Evolutionary conservation across 53 echinoderm and acorn worm genomes (phyloP).

Genomic region (Paracentrotus lividus): DNA sequence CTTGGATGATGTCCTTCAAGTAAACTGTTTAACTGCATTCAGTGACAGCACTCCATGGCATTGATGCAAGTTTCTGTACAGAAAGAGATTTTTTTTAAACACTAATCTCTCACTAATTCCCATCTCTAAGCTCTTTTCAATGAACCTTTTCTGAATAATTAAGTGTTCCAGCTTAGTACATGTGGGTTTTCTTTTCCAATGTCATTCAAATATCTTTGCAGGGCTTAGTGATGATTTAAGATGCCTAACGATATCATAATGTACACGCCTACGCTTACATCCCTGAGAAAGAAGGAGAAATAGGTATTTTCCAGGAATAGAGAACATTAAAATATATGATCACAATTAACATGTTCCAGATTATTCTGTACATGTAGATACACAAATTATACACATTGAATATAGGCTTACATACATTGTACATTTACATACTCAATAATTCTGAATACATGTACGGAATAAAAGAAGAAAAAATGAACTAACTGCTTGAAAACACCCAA

Average conservation of each 20-base stretch:
- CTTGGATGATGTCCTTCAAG: not conserved
- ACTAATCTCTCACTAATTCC: not conserved
- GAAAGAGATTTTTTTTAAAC: not conserved
- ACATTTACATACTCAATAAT: not conserved
- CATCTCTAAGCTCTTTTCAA: not conserved
- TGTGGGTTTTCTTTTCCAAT: not conserved
- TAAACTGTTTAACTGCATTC: not conserved
- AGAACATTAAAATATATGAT: not conserved
- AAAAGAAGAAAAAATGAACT: too few relatives aligned
- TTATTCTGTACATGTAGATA: too few relatives aligned
- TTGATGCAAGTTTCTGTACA: not conserved
- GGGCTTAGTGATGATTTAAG: not conserved
- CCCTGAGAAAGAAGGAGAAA: not conserved
- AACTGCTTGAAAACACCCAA: too few relatives aligned
- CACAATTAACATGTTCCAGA: not conserved
- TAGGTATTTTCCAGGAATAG: not conserved
- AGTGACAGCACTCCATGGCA: not conserved
- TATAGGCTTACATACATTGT: not conserved
- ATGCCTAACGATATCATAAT: not conserved
- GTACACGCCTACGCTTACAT: not conserved
- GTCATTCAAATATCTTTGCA: not conserved
- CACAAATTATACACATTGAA: too few relatives aligned
- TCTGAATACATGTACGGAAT: too few relatives aligned
- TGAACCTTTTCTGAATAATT: not conserved
- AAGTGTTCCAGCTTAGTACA: not conserved